Percentiles rank a stretch among this genome's conserved stretches.
These are phyloP conservation scores for Procambarus clarkii DNA, from an alignment of 1,140 invertebrate genomes.

Conservation along the genomic window DNA sequence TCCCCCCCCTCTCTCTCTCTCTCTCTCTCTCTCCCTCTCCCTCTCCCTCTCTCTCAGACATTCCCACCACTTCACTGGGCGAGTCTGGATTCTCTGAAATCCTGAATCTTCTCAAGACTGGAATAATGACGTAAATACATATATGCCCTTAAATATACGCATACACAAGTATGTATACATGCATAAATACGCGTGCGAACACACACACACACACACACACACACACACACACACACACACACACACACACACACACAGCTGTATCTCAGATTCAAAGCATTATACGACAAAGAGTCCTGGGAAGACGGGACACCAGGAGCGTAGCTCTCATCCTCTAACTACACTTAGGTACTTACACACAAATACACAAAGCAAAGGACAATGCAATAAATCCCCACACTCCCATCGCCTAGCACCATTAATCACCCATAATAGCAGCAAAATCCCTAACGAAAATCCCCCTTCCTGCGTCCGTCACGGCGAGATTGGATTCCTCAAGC, in stretches of 20 bases:
- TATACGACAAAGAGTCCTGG: not conserved
- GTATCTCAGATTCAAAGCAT: not conserved
- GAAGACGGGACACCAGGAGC: too few species aligned
- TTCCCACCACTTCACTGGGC: too few species aligned
- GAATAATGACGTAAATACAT: too few species aligned
- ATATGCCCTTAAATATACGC: too few species aligned
- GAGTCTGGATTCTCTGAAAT: not conserved
- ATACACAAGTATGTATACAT: not conserved
- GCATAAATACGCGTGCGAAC: too few species aligned
- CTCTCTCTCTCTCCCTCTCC: too few species aligned
- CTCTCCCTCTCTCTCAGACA: too few species aligned
- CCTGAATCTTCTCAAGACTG: not conserved
- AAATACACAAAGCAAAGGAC: not conserved
- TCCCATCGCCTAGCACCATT: not conserved
- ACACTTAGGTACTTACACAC: not conserved
- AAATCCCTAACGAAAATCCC: not conserved
- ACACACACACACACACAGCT: not conserved
- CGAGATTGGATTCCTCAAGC: constrained; percentile 21
- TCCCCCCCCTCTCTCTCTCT: not conserved
- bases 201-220: too few species aligned
- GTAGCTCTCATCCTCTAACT: too few species aligned
- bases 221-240: too few species aligned
- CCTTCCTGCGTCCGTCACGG: constrained; percentile 15
- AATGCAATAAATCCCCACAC: too few species aligned
- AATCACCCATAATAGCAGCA: not conserved